Conservation (phyloP, 2,888 invertebrate species). For the Spodoptera exigua region DNA sequence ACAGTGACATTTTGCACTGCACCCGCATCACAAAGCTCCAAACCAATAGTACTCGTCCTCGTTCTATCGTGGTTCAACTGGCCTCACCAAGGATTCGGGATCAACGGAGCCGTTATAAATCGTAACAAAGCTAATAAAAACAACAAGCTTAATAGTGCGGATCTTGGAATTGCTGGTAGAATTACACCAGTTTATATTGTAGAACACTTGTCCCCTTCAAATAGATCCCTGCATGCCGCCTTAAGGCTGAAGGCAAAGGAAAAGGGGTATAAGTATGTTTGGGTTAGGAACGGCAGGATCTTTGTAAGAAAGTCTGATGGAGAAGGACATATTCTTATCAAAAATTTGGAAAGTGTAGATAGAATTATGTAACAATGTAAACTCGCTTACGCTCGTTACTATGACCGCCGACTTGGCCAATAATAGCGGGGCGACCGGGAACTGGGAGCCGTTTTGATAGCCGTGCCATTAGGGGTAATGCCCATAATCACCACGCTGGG, state of each 20-base stretch:
- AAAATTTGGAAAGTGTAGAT: neutral
- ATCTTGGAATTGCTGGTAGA: neutral
- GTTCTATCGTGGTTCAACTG: neutral
- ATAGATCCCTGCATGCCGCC: neutral
- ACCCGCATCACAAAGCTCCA: neutral
- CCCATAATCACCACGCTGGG: no score
- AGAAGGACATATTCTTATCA: neutral
- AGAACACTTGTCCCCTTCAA: neutral
- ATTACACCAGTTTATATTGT: neutral
- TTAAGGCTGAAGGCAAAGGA: neutral
- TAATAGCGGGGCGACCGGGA: no score
- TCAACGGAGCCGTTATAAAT: neutral
- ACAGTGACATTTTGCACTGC: neutral
- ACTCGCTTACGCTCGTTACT: no score
- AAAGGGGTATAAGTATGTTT: slow-evolving; percentile 26
- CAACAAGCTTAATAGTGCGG: neutral
- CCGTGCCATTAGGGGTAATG: no score
- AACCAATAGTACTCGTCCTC: neutral
- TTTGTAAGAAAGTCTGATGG: neutral
- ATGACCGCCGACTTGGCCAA: no score
- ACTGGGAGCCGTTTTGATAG: no score
- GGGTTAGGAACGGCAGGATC: slow-evolving; percentile 5
- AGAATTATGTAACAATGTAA: neutral
- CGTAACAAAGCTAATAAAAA: neutral
- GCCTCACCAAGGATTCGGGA: neutral